Evolutionary conservation across 92 coral and sea anemone species (phyloP).

Genomic region (Siderastrea radians): DNA sequence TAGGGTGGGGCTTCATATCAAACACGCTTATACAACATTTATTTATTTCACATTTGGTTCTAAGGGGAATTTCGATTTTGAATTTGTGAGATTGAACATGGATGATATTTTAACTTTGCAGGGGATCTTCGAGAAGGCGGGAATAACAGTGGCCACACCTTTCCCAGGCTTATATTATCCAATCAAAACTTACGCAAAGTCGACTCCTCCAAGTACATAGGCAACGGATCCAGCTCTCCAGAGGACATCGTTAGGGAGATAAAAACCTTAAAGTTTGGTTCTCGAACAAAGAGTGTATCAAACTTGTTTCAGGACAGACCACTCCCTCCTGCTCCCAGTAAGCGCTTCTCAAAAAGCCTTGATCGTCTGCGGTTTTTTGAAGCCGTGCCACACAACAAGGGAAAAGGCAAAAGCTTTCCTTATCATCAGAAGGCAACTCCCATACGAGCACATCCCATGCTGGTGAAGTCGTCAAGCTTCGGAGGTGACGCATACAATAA

Average conservation of each 20-base stretch:
- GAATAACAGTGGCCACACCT: slow-evolving; percentile 1
- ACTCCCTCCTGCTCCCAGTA: slow-evolving; percentile 85
- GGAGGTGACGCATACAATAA: slow-evolving; percentile 78
- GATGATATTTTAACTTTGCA: background rate
- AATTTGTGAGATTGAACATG: too few relatives aligned
- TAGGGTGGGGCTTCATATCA: too few relatives aligned
- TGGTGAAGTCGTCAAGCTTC: slow-evolving; percentile 86
- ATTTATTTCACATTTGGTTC: too few relatives aligned
- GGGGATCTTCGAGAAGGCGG: slow-evolving; percentile 31
- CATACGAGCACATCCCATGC: slow-evolving; percentile 57
- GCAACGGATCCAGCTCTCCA: slow-evolving; percentile 25
- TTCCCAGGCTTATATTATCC: slow-evolving; percentile 5
- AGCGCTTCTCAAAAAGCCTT: slow-evolving; percentile 89
- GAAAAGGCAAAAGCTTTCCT: slow-evolving; percentile 47
- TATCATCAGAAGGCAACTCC: slow-evolving; percentile 58
- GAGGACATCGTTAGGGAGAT: background rate
- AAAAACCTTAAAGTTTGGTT: slow-evolving; percentile 19
- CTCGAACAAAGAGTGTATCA: slow-evolving; percentile 79
- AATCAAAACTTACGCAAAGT: background rate
- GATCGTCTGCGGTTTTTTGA: slow-evolving; percentile 84
- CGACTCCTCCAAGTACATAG: background rate
- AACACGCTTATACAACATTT: too few relatives aligned
- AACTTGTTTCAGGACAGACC: slow-evolving; percentile 85
- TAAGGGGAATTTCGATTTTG: too few relatives aligned
- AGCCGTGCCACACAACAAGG: slow-evolving; percentile 51